A percentile compares a stretch with the other conserved stretches of the same genome.
Conservation (phyloP, 2,888 invertebrate species). For the Luffia ferchaultella region DNA sequence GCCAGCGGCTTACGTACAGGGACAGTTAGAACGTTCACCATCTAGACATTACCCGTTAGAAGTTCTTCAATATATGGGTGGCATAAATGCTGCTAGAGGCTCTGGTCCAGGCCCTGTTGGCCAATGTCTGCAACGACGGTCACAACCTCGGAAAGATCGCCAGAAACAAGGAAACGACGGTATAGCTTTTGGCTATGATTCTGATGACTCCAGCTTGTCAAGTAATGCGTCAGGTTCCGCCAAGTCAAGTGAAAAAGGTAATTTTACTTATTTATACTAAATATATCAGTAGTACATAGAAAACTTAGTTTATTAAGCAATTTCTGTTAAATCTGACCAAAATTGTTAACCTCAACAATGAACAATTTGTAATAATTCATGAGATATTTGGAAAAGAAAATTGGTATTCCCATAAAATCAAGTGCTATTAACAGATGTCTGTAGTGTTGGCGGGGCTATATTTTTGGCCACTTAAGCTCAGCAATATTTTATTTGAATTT, state of each 20-base stretch:
- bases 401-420: too few relatives aligned
- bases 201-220: slow-evolving; percentile 57
- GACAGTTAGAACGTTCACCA: slow-evolving; percentile 29
- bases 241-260: slow-evolving; percentile 52
- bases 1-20: slow-evolving; percentile 35
- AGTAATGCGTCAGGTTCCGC: slow-evolving; percentile 57
- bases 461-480: too few relatives aligned
- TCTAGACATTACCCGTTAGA: slow-evolving; percentile 42
- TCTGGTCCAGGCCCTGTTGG: slow-evolving; percentile 17
- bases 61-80: slow-evolving; percentile 29
- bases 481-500: too few relatives aligned
- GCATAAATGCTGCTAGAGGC: slow-evolving; percentile 21
- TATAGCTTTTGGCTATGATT: slow-evolving; percentile 52
- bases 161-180: slow-evolving; percentile 30
- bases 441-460: too few relatives aligned
- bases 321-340: background rate
- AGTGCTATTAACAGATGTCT: too few relatives aligned
- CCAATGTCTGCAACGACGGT: slow-evolving; percentile 32
- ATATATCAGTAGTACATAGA: background rate
- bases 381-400: too few relatives aligned
- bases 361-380: too few relatives aligned
- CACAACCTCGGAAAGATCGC: slow-evolving; percentile 32
- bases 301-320: background rate
- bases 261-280: slow-evolving; percentile 3
- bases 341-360: too few relatives aligned